Evolutionary conservation across 2,113 vertebrate species (phyloP).

Genomic region (Thermophis baileyi): DNA sequence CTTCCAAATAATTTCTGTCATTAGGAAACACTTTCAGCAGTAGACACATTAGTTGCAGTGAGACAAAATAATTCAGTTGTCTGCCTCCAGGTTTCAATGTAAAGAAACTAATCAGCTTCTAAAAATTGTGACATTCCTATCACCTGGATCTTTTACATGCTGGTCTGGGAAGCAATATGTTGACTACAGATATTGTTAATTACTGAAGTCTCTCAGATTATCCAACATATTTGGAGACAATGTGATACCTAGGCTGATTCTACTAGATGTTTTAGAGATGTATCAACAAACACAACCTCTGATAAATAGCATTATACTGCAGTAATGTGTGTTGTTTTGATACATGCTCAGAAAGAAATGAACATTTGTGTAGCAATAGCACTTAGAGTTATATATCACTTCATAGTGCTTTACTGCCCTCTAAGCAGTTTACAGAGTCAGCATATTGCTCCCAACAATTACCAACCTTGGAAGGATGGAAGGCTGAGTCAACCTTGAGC

Average conservation of each 20-base stretch:
- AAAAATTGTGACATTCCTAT: rapidly evolving
- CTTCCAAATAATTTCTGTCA: neutral
- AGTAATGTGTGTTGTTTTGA: neutral
- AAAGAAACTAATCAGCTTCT: constrained; percentile 14
- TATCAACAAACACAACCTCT: neutral
- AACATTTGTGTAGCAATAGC: neutral
- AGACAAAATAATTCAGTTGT: constrained; percentile 8
- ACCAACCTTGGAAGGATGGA: neutral
- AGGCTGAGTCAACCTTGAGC: neutral
- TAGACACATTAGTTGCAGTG: constrained; percentile 13
- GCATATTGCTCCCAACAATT: neutral
- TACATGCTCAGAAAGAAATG: neutral
- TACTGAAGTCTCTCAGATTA: neutral
- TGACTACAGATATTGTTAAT: neutral
- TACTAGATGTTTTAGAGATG: neutral
- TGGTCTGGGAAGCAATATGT: neutral
- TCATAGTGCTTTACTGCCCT: neutral
- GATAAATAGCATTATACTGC: neutral
- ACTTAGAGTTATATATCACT: neutral
- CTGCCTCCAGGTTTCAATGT: constrained; percentile 1
- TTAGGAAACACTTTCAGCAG: neutral
- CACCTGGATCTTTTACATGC: neutral
- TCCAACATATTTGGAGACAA: neutral
- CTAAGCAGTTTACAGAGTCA: neutral
- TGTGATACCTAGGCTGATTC: neutral